phyloP scores from a whole-genome alignment of 2,113 vertebrate species.

The Sclerurus mexicanus region DNA sequence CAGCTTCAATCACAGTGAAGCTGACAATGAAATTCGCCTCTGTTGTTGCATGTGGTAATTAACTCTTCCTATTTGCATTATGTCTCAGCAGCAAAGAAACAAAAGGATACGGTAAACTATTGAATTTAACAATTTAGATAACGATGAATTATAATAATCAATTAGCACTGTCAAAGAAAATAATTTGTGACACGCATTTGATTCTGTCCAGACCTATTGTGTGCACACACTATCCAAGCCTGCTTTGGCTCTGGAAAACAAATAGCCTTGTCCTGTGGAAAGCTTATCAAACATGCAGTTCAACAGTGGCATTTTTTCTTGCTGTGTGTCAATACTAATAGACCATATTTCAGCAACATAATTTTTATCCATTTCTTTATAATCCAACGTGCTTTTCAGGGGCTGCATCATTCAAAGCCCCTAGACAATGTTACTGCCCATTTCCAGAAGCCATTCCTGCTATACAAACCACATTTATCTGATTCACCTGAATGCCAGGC shows the following conservation, averaged over 20 bases:
- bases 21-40: slow-evolving; percentile 9
- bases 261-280: neutral
- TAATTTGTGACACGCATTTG: slow-evolving; percentile 9
- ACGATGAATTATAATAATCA: slow-evolving; percentile 57
- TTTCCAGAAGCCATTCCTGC: slow-evolving; percentile 23
- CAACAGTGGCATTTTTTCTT: slow-evolving; percentile 34
- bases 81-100: slow-evolving; percentile 20
- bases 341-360: slow-evolving; percentile 38
- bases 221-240: neutral
- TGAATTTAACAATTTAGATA: slow-evolving; percentile 56
- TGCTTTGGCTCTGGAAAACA: slow-evolving; percentile 11
- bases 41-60: slow-evolving; percentile 56
- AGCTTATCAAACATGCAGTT: slow-evolving; percentile 24
- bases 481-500: slow-evolving; percentile 40
- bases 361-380: slow-evolving; percentile 52
- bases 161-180: slow-evolving; percentile 33
- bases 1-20: slow-evolving; percentile 16
- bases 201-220: slow-evolving; percentile 8
- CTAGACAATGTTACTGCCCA: neutral
- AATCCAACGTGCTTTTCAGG: slow-evolving; percentile 30
- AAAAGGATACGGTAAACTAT: neutral
- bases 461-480: neutral
- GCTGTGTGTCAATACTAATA: slow-evolving; percentile 45
- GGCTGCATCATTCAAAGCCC: neutral
- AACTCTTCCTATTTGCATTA: slow-evolving; percentile 57